Evolutionary conservation across 2,797 vertebrate species (phyloP).

Genomic region (Brachymystax lenok): DNA sequence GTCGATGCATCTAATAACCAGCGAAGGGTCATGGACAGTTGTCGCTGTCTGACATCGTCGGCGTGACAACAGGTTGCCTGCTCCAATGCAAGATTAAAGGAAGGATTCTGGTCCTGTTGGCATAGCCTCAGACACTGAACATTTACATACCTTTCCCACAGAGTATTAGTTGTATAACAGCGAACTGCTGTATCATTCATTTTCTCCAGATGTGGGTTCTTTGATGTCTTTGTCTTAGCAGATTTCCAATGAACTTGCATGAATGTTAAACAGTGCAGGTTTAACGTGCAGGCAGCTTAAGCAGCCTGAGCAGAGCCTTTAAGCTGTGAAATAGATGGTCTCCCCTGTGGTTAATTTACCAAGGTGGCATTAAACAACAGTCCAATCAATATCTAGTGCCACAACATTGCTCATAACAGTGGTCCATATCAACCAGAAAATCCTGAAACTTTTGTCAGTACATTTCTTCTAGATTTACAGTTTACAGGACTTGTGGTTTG

Average conservation of each 20-base stretch:
- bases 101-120: not conserved
- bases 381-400: constrained; percentile 58
- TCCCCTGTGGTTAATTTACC: constrained; percentile 5
- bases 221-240: constrained; percentile 6
- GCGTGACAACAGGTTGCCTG: constrained; percentile 7
- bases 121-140: not conserved
- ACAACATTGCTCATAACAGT: constrained; percentile 53
- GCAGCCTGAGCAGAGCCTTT: constrained; percentile 48
- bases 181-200: not conserved
- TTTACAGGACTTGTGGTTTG: constrained; percentile 36
- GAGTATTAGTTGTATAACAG: not conserved
- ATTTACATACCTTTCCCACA: not conserved
- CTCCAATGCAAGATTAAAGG: constrained; percentile 8
- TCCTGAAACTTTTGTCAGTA: constrained; percentile 34
- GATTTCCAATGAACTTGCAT: not conserved
- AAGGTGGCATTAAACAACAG: constrained; percentile 50
- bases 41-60: not conserved
- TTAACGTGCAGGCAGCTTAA: constrained; percentile 60
- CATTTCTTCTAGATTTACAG: constrained; percentile 36
- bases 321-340: constrained; percentile 50
- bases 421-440: constrained; percentile 46
- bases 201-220: not conserved
- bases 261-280: constrained; percentile 39
- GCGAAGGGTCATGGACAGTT: constrained; percentile 9
- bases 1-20: not conserved